Base-by-base conservation (phyloP, 2,797 vertebrate genomes). In the Myotis vivesi region DNA sequence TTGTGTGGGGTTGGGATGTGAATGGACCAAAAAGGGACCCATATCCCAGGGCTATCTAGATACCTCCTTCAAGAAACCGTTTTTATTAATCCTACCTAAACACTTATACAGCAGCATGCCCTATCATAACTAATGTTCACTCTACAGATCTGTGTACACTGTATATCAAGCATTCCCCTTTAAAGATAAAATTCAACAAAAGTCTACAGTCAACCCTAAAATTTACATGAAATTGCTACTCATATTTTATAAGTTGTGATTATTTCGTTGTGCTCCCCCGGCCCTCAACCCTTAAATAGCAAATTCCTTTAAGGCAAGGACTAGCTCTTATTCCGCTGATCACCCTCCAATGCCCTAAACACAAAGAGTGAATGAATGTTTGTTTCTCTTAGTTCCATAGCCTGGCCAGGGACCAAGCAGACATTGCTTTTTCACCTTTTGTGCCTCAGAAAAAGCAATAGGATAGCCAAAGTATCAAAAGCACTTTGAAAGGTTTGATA, bases 1-100 rank as follows among this genome's bases (percentile, higher is more conserved):
- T 98, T 98, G 98, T 97, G 97, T 98, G 98, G 95, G 94, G 86
- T 97, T 95, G 97, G 97, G 97, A 95, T 73, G 25, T 97, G 93
- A 97, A 95, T 95, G 95, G 96, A 96, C 97, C 96, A 97, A 97
- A 97, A 94, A 76, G 95, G 97, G 97, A 97, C 95, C 95, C 95
- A 1, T 93, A 95, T 95, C 89, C 97, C 97, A 96, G 83, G 6
- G 89, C 95, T 97, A 89, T 81, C 96, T 95, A 96, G 79, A 94
- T 28, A 91, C 30, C 85, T 97, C 77, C 94, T 96, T 96, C 55
- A 82, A 95, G 81, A 96, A 96, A 84, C 87, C 89, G 28, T 62
- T 90, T 95, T 62, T 80, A 89, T 90, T 81, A 89, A 87, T 77
- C 95, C 96, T 97, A 92, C 96, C 95, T 92, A 33, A 68, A 46